Evolutionary conservation across 64 coral and sea anemone genomes (phyloP).

Genomic region (Stylophora pistillata): DNA sequence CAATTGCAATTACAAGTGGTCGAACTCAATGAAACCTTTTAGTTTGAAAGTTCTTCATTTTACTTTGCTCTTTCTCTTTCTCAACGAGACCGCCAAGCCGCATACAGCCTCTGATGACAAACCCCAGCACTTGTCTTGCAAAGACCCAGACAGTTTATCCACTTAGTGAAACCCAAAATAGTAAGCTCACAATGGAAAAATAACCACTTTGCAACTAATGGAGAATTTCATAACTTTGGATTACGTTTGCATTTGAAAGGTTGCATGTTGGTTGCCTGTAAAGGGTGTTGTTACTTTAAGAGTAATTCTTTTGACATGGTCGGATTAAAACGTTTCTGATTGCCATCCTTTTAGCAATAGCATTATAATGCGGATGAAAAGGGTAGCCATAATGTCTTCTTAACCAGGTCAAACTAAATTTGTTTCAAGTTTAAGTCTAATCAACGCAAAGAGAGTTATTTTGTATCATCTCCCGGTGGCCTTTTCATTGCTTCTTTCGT

Average conservation of each 20-base stretch:
- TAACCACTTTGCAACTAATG: background rate
- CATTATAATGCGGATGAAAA: background rate
- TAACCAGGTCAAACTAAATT: background rate
- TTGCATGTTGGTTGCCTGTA: background rate
- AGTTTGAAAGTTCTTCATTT: background rate
- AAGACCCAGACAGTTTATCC: background rate
- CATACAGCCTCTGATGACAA: background rate
- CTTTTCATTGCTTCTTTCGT: too few relatives aligned
- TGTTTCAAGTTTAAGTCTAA: background rate
- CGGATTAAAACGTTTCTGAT: background rate
- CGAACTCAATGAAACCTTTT: too few relatives aligned
- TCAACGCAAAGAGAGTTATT: background rate
- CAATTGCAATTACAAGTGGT: too few relatives aligned
- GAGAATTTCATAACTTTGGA: background rate
- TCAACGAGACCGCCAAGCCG: background rate
- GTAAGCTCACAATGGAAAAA: background rate
- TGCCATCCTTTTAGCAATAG: background rate
- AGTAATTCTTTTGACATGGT: too few relatives aligned
- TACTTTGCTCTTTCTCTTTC: background rate
- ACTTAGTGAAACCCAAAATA: background rate
- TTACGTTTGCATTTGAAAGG: background rate
- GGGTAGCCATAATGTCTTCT: background rate
- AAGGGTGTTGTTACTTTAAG: too few relatives aligned
- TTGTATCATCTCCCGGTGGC: too few relatives aligned
- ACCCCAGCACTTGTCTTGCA: background rate